phyloP scores from a whole-genome alignment of 2,797 vertebrate species.

The Leptodactylus fallax region DNA sequence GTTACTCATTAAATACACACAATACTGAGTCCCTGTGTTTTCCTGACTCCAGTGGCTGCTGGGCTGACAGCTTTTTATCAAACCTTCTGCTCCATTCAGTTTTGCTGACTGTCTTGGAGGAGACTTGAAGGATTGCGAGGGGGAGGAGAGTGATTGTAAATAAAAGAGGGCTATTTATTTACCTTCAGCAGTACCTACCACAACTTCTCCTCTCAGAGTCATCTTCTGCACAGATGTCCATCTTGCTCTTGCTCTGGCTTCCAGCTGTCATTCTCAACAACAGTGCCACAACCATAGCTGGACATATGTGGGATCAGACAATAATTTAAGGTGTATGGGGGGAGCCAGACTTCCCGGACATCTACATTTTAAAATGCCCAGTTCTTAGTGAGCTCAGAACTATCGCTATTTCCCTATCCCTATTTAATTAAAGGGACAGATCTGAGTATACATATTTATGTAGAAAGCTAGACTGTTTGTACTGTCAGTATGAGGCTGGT shows the following conservation, averaged over 20 bases:
- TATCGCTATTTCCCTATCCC: neutral
- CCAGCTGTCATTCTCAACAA: too few species aligned
- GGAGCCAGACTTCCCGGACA: too few species aligned
- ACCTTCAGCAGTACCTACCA: neutral
- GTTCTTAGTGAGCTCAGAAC: neutral
- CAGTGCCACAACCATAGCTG: too few species aligned
- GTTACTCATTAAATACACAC: conserved; percentile 50
- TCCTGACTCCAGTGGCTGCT: conserved; percentile 8
- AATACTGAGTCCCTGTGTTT: conserved; percentile 28
- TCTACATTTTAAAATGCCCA: neutral
- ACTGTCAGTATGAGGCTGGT: neutral
- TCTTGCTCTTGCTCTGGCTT: conserved; percentile 4
- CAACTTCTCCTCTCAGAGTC: neutral
- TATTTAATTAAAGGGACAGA: neutral
- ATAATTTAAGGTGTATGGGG: too few species aligned
- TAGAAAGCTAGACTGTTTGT: neutral
- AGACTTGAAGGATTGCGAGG: conserved; percentile 21
- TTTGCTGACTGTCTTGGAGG: conserved; percentile 47
- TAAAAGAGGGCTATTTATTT: conserved; percentile 35
- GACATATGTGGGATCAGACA: too few species aligned
- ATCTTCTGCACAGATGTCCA: conserved; percentile 27
- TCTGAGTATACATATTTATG: neutral
- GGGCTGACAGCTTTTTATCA: conserved; percentile 38
- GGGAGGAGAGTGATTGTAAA: conserved; percentile 30
- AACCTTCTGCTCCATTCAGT: conserved; percentile 29